These are phyloP conservation scores for Tenebrosternarchus preto DNA, from an alignment of 2,113 vertebrate genomes.

Conservation along the genomic window DNA sequence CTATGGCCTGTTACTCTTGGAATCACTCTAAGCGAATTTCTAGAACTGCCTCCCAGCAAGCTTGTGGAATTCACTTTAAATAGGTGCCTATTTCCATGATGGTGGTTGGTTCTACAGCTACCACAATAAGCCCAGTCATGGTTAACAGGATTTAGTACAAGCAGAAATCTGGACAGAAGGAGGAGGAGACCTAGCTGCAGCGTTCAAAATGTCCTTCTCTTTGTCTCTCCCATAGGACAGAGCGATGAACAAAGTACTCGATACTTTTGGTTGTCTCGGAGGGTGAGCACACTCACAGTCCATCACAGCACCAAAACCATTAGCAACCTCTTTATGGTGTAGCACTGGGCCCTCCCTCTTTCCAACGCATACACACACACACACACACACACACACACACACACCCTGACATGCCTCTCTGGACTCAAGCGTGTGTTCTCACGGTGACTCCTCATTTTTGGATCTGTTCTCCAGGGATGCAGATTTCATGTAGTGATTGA, in stretches of 20 bases:
- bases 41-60: no score
- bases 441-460: background rate
- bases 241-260: background rate
- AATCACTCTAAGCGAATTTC: background rate
- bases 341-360: background rate
- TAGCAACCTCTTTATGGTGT: background rate
- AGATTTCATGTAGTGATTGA: no score
- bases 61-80: background rate
- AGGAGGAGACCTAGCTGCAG: background rate
- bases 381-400: background rate
- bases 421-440: no score
- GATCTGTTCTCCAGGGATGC: background rate
- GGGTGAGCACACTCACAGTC: background rate
- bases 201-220: background rate
- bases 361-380: no score
- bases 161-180: background rate
- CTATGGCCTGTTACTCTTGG: background rate
- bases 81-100: background rate
- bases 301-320: conserved; percentile 1
- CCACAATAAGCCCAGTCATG: background rate
- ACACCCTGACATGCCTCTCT: background rate
- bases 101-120: background rate
- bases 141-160: background rate
- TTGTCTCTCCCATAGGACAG: background rate
- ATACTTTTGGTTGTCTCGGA: background rate